Evolutionary conservation across 2,888 invertebrate species (phyloP), one percentile per base, ranked within the genome.

Genomic region (Drosophila lutescens): DNA sequence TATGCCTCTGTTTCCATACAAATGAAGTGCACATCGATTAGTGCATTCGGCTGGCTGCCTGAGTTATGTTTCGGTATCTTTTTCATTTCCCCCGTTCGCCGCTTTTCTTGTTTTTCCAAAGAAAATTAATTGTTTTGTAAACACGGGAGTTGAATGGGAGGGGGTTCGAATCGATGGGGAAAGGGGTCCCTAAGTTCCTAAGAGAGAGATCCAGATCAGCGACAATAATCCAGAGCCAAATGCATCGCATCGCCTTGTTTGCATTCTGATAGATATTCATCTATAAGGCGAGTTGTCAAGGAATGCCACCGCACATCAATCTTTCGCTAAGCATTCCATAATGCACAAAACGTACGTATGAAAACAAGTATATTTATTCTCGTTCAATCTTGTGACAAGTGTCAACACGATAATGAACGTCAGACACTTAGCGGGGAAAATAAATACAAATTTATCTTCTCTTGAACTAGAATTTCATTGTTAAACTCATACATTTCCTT

Each of bases 51-150:
- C 67, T 23, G 53, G 74, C 81, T 87, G 87, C 79, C 85, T 84
- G 83, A 87, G 79, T 84, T 84, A 84, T 87, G 87, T 76, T 79
- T 77, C 83, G 83, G 83, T 85, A 77, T 87, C 87, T 84, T 84
- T 87, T 87, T 85, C 85, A 83, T 84, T 82, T 86, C 58, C 46
- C 46, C 54, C 38, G 43, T 44, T 51, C 43, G 50, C 51, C 46
- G 68, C 58, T 15, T 56, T 66, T 80, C 62, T 74, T 81, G 75
- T 76, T 82, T 80, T 83, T 84, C 77, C 66, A 67, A 71, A 62
- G 87, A 87, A 84, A 84, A 84, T 87, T 85, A 84, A 84, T 84
- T 87, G 83, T 84, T 84, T 84, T 87, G 83, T 84, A 84, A 84
- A 84, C 83, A 84, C 68, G 81, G 56, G 82, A 86, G 80, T 66